Percentiles rank a stretch among this genome's conserved stretches.
phyloP scores from a whole-genome alignment of 2,797 vertebrate species.

The Chromis chromis region DNA sequence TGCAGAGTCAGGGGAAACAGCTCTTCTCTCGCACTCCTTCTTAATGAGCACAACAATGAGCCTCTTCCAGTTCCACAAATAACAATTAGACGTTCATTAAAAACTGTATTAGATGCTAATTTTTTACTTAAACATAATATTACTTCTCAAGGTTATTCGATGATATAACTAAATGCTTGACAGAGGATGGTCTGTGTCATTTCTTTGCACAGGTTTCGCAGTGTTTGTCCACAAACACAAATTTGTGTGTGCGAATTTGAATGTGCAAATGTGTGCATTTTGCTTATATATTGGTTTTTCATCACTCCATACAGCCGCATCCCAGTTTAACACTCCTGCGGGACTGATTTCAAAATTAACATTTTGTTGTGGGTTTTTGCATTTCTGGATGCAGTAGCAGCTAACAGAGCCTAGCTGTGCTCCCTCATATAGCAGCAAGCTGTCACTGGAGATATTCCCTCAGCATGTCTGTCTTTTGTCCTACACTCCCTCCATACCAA shows the following conservation, averaged over 20 bases:
- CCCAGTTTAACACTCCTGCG: conserved; percentile 50
- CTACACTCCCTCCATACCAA: conserved; percentile 35
- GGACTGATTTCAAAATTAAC: conserved; percentile 56
- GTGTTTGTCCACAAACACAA: conserved; percentile 29
- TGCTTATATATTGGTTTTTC: conserved; percentile 34
- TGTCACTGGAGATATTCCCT: conserved; percentile 60
- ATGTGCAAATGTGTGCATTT: conserved; percentile 1
- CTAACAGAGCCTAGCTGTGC: conserved; percentile 31
- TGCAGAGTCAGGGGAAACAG: conserved; percentile 72
- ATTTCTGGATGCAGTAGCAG: conserved; percentile 45
- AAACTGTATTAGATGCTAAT: conserved; percentile 31
- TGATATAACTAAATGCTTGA: conserved; percentile 24
- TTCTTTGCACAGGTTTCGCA: conserved; percentile 3
- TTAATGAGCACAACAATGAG: conserved; percentile 70
- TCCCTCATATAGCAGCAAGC: conserved; percentile 47
- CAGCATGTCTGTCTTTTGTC: conserved; percentile 51
- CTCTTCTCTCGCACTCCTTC: conserved; percentile 37
- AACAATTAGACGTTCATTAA: conserved; percentile 66
- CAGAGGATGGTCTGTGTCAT: background rate
- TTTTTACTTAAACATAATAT: conserved; percentile 42
- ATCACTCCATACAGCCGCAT: conserved; percentile 37
- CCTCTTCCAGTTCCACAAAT: conserved; percentile 44
- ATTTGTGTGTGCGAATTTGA: conserved; percentile 10
- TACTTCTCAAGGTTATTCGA: conserved; percentile 35
- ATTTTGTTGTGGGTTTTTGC: conserved; percentile 59